Base-by-base conservation (phyloP, 2,113 vertebrate species). In the Hiodon alosoides region DNA sequence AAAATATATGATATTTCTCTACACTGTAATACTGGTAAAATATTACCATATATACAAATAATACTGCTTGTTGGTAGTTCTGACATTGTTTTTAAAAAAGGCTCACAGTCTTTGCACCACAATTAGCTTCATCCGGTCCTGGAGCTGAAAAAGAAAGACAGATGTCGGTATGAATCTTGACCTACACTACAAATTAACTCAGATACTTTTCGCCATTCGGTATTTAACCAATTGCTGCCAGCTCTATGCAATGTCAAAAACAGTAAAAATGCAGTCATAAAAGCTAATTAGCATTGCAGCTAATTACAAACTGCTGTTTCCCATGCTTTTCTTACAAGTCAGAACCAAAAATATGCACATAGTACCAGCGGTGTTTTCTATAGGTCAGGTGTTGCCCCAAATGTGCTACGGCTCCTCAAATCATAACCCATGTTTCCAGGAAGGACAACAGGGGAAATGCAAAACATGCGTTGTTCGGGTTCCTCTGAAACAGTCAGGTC, bases 101-200 rank as follows among this genome's bases (percentile, higher is more conserved):
- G 61, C 3, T 58, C 17, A 59, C 66, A 57, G 69, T 55, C 69
- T 58, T 58, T 67, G 65, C 54, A 11, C 7, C 73, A 68, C 31
- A 74, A 17, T 11, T 77, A 77, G 72, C 76, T 65, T 67, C 69
- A 58, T 5, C 8, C 75, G 16, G 62, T 50, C 68, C 57, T 71
- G 52, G 61, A 72, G 66, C 76, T 77, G 76, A 58, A 77, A 77
- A 16, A 77, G 54, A 77, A 48, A 31, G 10, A 72, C 31, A 75
- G 4, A 58, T 59, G 65, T 67, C 9, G 14, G 48, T n/a, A 50
- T 53, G 67, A 69, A 69, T 54, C 52, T 6, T 54, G 7, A 31
- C 7, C 13, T 48, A 16, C 73, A 51, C 31, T 47, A 54, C 16
- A 52, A 17, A 66, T 11, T 3, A n/a, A 46, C 17, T 4, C 5